phyloP scores from a whole-genome alignment of 2,797 vertebrate genomes.

The Mastacembelus armatus region DNA sequence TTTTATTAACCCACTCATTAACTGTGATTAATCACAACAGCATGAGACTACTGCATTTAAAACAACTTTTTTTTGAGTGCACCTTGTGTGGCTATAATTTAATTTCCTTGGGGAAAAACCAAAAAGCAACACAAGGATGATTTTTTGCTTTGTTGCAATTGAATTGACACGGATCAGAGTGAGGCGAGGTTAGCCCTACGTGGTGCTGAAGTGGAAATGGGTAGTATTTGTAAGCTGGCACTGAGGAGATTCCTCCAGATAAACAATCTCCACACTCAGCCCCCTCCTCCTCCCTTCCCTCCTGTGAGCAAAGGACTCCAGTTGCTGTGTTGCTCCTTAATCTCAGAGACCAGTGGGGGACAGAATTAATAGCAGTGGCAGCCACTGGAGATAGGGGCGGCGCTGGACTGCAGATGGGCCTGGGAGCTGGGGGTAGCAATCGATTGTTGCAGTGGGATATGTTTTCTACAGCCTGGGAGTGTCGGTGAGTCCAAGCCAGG shows the following conservation, averaged over 20 bases:
- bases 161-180: slow-evolving; percentile 39
- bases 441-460: slow-evolving; percentile 71
- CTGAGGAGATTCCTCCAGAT: slow-evolving; percentile 59
- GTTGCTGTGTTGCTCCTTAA: slow-evolving; percentile 64
- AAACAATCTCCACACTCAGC: slow-evolving; percentile 60
- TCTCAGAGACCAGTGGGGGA: slow-evolving; percentile 50
- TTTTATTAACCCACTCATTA: not conserved
- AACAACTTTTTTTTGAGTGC: not conserved
- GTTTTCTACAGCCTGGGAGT: slow-evolving; percentile 65
- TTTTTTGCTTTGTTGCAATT: slow-evolving; percentile 49
- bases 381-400: slow-evolving; percentile 47
- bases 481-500: slow-evolving; percentile 41
- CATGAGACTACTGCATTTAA: not conserved
- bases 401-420: slow-evolving; percentile 51
- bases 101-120: not conserved
- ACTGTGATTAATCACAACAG: not conserved
- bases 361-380: slow-evolving; percentile 67
- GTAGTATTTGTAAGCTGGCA: slow-evolving; percentile 36
- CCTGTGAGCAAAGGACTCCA: slow-evolving; percentile 64
- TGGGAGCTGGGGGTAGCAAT: slow-evolving; percentile 58
- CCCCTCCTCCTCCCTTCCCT: slow-evolving; percentile 32
- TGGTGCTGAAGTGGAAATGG: slow-evolving; percentile 55
- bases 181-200: slow-evolving; percentile 30
- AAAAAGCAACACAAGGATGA: slow-evolving; percentile 12
- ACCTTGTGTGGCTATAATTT: slow-evolving; percentile 5